Evolutionary conservation across 2,113 vertebrate species (phyloP), one percentile per base, ranked within the genome.

Genomic region (Cyphotilapia sp.): DNA sequence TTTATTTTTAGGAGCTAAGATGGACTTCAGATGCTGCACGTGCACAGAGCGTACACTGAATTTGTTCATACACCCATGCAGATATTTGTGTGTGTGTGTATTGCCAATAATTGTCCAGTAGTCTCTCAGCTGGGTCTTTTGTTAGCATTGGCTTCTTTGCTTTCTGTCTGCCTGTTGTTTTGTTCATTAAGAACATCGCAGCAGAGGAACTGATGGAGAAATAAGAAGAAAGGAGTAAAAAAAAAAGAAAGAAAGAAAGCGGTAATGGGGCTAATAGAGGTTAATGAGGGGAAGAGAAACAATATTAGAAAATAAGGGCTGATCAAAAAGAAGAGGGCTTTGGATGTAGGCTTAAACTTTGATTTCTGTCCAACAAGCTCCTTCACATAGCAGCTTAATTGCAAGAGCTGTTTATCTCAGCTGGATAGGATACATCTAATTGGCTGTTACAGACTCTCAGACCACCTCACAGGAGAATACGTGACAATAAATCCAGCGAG

Each of bases 181-280:
- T 69, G 88, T 95, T 92, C 87, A 95, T 53, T 22, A 87, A 49
- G 27, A 81, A 57, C 17, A 31, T 63, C 12, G 22, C 42, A 76
- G 87, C 17, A 27, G 9, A 91, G 69, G 71, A 89, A 71, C 27
- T 59, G 29, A 69, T 31, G 47, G 53, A 63, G 27, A 49, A 47
- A 80, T 54, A 71, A 85, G 31, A 69, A 24, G 82, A 35, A 33
- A 82, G 33, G 40, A 66, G 33, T 10, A 19, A 27, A 61, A 24
- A 33, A 33, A 9, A 86, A 19, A 71, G 7, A 63, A 33, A 33
- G 6, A 63, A 74, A 19, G 78, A 22, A 35, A 3, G 12, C 11
- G 13, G 31, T n/a, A 33, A 51, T 14, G n/a, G 85, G 31, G 61
- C 24, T 29, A 69, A 86, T 51, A 2, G 40, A 80, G 71, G 57